Conservation (phyloP, 2,797 vertebrate genomes). For the Presbytis comata region DNA sequence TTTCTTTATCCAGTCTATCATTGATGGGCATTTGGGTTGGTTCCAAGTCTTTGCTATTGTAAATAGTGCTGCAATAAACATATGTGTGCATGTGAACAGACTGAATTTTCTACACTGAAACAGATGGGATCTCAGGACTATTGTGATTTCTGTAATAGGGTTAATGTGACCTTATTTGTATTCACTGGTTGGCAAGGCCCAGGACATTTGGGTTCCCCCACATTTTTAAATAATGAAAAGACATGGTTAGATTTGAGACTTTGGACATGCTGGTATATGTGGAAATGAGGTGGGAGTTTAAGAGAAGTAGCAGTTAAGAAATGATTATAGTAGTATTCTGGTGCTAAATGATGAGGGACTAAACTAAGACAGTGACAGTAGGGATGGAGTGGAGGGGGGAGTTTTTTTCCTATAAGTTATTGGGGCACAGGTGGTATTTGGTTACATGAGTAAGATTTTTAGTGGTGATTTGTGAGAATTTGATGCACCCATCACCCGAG, state of each 20-base stretch:
- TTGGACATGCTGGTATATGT: background rate
- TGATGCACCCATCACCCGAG: no score
- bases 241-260: background rate
- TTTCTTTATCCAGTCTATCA: background rate
- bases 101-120: background rate
- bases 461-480: no score
- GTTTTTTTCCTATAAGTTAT: background rate
- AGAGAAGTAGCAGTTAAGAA: background rate
- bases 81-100: background rate
- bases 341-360: background rate
- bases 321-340: background rate
- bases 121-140: background rate
- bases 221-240: conserved; percentile 1
- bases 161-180: background rate
- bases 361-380: background rate
- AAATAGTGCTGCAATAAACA: background rate
- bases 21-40: background rate
- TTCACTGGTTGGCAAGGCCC: background rate
- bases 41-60: background rate
- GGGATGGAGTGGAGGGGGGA: background rate
- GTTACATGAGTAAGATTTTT: no score
- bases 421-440: no score
- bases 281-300: background rate
- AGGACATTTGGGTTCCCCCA: background rate
- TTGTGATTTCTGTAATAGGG: background rate